Evolutionary conservation across 1,140 invertebrate genomes (phyloP).

Genomic region (Nautilus pompilius): DNA sequence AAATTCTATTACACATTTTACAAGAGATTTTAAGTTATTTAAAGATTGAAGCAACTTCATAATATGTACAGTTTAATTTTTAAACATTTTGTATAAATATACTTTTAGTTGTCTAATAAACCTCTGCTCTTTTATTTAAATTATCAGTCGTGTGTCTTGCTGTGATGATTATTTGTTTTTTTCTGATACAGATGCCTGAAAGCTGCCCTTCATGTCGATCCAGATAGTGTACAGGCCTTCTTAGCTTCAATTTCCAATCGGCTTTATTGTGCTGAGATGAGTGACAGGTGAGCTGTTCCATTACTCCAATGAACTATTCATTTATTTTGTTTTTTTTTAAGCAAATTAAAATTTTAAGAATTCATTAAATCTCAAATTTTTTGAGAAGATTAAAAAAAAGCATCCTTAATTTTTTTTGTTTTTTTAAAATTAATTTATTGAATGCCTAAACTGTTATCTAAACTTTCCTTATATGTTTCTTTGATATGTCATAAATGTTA

Average conservation of each 20-base stretch:
- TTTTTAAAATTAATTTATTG: neutral
- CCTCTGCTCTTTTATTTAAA: too few species aligned
- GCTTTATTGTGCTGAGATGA: conserved; percentile 68
- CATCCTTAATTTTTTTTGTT: neutral
- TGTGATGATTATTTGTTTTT: neutral
- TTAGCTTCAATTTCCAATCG: conserved; percentile 92
- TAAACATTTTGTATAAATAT: too few species aligned
- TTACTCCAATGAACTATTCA: neutral
- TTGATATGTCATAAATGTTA: too few species aligned
- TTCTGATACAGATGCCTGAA: conserved; percentile 67
- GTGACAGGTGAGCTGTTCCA: conserved; percentile 51
- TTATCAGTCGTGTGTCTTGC: neutral
- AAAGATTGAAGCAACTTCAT: too few species aligned
- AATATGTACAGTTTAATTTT: too few species aligned
- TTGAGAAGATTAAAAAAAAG: neutral
- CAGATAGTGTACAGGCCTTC: conserved; percentile 88
- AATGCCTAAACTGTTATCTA: too few species aligned
- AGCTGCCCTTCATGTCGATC: conserved; percentile 81
- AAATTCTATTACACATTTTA: too few species aligned
- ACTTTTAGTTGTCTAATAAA: too few species aligned
- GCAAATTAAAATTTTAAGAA: neutral
- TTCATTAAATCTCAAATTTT: neutral
- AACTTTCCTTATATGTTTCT: too few species aligned
- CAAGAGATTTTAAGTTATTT: too few species aligned
- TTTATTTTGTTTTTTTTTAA: neutral